A percentile compares a stretch with the other conserved stretches of the same genome.
Evolutionary conservation across 2,888 invertebrate species (phyloP).

Genomic region (Philaethria dido): DNA sequence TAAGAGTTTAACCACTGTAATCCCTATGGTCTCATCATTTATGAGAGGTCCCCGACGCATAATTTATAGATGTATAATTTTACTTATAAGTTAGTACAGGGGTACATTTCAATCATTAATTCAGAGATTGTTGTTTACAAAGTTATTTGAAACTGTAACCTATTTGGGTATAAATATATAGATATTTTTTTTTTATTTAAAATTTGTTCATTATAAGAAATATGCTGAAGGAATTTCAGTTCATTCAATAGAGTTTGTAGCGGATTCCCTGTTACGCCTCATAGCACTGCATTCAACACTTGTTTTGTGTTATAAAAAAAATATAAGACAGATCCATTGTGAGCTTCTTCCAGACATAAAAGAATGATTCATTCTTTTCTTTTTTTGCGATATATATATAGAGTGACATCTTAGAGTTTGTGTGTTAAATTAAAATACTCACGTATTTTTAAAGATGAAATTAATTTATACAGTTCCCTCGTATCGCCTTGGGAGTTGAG

Average conservation of each 20-base stretch:
- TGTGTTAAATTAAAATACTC: conserved; percentile 1
- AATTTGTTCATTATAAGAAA: conserved; percentile 3
- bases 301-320: conserved; percentile 39
- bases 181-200: not conserved
- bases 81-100: conserved; percentile 26
- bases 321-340: conserved; percentile 36
- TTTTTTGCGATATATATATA: conserved; percentile 17
- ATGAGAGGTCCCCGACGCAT: conserved; percentile 13
- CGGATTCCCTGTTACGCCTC: conserved; percentile 37
- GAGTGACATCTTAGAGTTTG: conserved; percentile 1
- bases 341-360: conserved; percentile 34
- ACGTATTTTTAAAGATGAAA: not conserved
- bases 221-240: conserved; percentile 31
- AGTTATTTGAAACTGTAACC: not conserved
- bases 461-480: not conserved
- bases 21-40: conserved; percentile 17
- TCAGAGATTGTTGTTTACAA: not conserved
- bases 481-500: not conserved
- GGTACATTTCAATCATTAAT: not conserved
- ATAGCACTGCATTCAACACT: conserved; percentile 38
- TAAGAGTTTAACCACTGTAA: conserved; percentile 7
- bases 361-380: conserved; percentile 33
- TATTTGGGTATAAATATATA: not conserved
- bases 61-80: conserved; percentile 20
- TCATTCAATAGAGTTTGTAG: conserved; percentile 33